Conservation (phyloP, 2,888 invertebrate species). For the Geotrupes spiniger region DNA sequence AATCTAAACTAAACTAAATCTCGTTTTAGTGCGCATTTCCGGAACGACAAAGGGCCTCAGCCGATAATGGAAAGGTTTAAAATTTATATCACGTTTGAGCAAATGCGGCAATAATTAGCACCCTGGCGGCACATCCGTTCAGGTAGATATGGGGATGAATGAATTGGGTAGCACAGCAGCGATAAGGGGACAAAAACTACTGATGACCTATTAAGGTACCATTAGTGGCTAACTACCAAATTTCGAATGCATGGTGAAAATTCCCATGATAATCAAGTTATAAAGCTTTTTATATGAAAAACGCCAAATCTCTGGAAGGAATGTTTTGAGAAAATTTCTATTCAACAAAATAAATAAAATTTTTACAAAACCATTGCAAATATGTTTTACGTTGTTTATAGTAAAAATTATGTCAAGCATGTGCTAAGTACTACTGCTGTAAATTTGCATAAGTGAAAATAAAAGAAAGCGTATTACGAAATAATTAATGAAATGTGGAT, state of each 20-base stretch:
- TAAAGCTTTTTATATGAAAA: too few species aligned
- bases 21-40: constrained; percentile 16
- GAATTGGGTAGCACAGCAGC: constrained; percentile 13
- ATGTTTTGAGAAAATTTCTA: too few species aligned
- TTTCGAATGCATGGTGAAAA: constrained; percentile 8
- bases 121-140: constrained; percentile 14
- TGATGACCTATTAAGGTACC: constrained; percentile 1
- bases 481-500: too few species aligned
- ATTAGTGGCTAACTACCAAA: constrained; percentile 16
- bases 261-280: not conserved
- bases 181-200: constrained; percentile 10
- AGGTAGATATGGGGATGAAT: constrained; percentile 14
- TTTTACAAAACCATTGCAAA: too few species aligned
- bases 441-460: too few species aligned
- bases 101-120: constrained; percentile 18
- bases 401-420: too few species aligned
- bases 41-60: constrained; percentile 11
- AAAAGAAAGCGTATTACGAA: too few species aligned
- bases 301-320: too few species aligned
- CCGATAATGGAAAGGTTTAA: constrained; percentile 14
- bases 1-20: too few species aligned
- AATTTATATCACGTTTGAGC: constrained; percentile 18
- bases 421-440: too few species aligned
- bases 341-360: too few species aligned
- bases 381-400: too few species aligned